Evolutionary conservation across 2,797 vertebrate species (phyloP).

Genomic region (Apodemus agrarius): DNA sequence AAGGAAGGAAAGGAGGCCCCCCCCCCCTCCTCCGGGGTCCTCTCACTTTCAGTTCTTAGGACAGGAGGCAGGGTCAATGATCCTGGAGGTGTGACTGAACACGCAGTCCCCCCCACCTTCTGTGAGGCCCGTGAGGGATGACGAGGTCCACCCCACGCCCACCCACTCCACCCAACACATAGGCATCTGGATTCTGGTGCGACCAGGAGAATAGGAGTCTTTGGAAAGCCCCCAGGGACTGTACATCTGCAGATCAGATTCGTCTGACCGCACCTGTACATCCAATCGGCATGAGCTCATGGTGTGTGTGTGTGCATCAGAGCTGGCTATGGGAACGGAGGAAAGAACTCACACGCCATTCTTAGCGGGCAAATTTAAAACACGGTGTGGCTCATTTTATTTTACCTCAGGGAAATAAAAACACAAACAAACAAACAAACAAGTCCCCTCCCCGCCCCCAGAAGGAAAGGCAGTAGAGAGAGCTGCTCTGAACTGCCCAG

Average conservation of each 20-base stretch:
- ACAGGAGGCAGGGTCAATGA: too few relatives aligned
- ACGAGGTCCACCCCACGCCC: too few relatives aligned
- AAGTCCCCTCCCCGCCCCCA: conserved; percentile 35
- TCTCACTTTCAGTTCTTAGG: not conserved
- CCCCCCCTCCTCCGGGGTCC: too few relatives aligned
- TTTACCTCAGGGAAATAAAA: conserved; percentile 47
- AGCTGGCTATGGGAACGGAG: not conserved
- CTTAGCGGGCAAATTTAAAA: conserved; percentile 63
- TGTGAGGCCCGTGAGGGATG: not conserved
- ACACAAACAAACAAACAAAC: not conserved
- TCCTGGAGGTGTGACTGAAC: not conserved
- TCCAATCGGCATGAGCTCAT: too few relatives aligned
- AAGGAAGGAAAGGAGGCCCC: not conserved
- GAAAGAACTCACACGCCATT: conserved; percentile 56
- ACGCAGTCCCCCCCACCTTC: not conserved
- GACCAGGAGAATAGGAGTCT: not conserved
- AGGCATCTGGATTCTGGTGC: not conserved
- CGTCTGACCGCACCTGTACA: not conserved
- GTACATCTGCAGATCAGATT: not conserved
- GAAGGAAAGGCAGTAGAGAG: conserved; percentile 34
- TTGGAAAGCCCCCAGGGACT: not conserved
- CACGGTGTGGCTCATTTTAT: conserved; percentile 79
- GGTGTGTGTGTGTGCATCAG: accelerated
- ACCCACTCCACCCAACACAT: too few relatives aligned
- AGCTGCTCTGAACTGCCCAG: not conserved